Evolutionary conservation across 2,888 invertebrate species (phyloP), one percentile per base, ranked within the genome.

Genomic region (Melitaea athalia): DNA sequence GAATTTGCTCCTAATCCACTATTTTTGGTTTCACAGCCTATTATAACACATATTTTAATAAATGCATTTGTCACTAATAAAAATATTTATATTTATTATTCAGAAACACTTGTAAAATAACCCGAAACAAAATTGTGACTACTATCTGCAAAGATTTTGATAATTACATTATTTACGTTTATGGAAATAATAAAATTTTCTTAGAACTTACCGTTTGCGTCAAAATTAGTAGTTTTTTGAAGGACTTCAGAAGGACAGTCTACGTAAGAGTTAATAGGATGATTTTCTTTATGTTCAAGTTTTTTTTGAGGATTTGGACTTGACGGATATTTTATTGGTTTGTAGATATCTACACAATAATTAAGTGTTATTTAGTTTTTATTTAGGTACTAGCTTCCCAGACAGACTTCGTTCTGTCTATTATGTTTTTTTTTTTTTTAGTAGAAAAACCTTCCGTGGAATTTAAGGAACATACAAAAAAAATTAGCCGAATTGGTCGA

Each of bases 141-240:
- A 45, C 1, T 38, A 38, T 38, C 38, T 5, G 38, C 8, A 8
- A 38, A 2, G 1, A 38, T 38, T 38, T 38, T 38, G 38, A 38
- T 38, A 5, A 7, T 38, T 38, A 7, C 0, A 38, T 38, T 3
- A 3, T 7, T 14, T 8, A 45, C 45, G 11, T 12, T 8, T 45
- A 38, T 8, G 38, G 4, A 38, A 38, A 38, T 7, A 45, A 45
- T 11, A 12, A 45, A 12, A 43, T 11, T 10, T 43, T 43, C 0
- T 45, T 11, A 52, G n/a, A 47, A 15, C 57, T 71, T 79, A 85
- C 84, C 83, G 70, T 85, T 80, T 45, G 71, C 72, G 77, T 89
- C 91, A 68, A 91, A 89, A 74, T 91, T 87, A 0, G 89, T 91
- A 8, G 88, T 89, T 73, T 79, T 86, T 70, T 91, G 87, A 7